These are phyloP conservation scores for Asteroscopus sphinx DNA, from an alignment of 2,888 invertebrate species.

Conservation along the genomic window DNA sequence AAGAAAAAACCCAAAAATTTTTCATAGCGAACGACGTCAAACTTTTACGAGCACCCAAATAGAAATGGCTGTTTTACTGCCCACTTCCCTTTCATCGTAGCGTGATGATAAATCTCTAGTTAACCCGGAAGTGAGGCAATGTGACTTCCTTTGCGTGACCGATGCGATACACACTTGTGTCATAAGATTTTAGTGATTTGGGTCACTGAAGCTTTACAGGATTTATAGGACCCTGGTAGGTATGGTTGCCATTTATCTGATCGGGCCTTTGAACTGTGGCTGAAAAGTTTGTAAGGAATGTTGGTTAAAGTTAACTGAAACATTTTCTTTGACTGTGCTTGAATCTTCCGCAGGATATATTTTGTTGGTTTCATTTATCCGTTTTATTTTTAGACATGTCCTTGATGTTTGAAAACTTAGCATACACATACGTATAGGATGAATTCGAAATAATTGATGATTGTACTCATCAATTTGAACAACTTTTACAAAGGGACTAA, in stretches of 20 bases:
- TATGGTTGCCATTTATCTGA: no score
- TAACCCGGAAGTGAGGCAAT: slow-evolving; percentile 31
- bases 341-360: no score
- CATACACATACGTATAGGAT: no score
- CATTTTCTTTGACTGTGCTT: no score
- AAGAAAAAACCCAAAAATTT: not conserved
- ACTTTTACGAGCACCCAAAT: slow-evolving; percentile 42
- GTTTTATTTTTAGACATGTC: no score
- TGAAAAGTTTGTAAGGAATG: not conserved
- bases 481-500: no score
- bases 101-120: slow-evolving; percentile 54
- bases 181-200: slow-evolving; percentile 29
- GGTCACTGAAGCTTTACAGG: slow-evolving; percentile 13
- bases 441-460: no score
- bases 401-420: no score
- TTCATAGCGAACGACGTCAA: slow-evolving; percentile 8
- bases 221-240: slow-evolving; percentile 6
- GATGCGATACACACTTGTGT: slow-evolving; percentile 28
- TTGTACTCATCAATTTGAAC: no score
- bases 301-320: no score
- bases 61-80: slow-evolving; percentile 37
- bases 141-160: slow-evolving; percentile 51
- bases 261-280: not conserved
- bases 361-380: no score
- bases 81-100: slow-evolving; percentile 33